Evolutionary conservation across 2,797 vertebrate genomes (phyloP).

Genomic region (Melanotaenia nigrans): DNA sequence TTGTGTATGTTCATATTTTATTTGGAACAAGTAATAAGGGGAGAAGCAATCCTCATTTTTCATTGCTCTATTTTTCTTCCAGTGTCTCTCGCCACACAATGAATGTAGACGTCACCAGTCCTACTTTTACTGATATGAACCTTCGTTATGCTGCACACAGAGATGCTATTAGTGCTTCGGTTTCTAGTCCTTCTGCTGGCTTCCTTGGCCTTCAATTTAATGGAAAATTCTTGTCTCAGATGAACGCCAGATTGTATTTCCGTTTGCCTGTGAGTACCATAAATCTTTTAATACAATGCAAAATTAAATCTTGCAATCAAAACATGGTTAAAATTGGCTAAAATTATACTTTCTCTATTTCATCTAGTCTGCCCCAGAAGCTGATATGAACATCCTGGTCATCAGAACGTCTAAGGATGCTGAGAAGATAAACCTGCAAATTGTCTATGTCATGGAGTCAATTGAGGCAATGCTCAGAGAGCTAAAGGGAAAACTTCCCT

Average conservation of each 20-base stretch:
- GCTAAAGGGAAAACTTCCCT: slow-evolving; percentile 81
- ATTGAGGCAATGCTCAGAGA: slow-evolving; percentile 76
- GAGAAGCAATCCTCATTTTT: not conserved
- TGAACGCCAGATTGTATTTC: slow-evolving; percentile 82
- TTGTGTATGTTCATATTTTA: not conserved
- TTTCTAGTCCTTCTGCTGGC: slow-evolving; percentile 74
- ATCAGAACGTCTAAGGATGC: slow-evolving; percentile 72
- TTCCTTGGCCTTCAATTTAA: slow-evolving; percentile 81
- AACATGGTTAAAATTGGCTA: not conserved
- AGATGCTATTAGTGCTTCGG: slow-evolving; percentile 69
- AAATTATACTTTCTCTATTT: slow-evolving; percentile 13
- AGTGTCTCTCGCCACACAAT: slow-evolving; percentile 70
- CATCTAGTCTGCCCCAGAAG: slow-evolving; percentile 83
- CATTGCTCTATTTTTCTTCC: slow-evolving; percentile 27
- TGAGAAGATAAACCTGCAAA: slow-evolving; percentile 76
- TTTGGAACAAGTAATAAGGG: not conserved
- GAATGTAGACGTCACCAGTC: slow-evolving; percentile 78
- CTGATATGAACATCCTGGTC: slow-evolving; percentile 84
- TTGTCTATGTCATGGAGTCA: slow-evolving; percentile 84
- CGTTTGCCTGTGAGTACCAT: slow-evolving; percentile 83
- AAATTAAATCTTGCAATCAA: not conserved
- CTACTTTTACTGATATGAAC: slow-evolving; percentile 75
- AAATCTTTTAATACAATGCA: not conserved
- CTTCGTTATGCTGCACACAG: slow-evolving; percentile 65
- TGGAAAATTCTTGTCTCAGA: slow-evolving; percentile 48